Percentiles rank a stretch among this genome's conserved stretches.
Conservation (phyloP, 37 sponge, comb jelly and placozoan genomes). For the Theonella swinhoei region DNA sequence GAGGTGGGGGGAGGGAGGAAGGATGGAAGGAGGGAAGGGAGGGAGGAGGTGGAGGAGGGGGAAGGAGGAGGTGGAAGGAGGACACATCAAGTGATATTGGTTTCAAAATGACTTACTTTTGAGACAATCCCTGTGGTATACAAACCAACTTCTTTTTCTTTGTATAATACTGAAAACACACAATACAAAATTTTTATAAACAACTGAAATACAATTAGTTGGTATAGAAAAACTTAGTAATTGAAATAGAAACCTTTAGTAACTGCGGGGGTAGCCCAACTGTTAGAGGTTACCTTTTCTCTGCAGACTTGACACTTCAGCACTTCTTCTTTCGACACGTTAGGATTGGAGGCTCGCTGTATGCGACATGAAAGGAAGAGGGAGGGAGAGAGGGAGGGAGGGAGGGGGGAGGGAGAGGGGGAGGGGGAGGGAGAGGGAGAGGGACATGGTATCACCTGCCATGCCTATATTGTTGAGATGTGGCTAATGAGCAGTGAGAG, state of each 20-base stretch:
- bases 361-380: neutral
- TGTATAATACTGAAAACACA: neutral
- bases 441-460: neutral
- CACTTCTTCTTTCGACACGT: constrained; percentile 39
- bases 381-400: constrained; percentile 1
- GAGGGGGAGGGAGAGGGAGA: neutral
- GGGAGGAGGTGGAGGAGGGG: no score
- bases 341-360: constrained; percentile 37
- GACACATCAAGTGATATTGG: neutral
- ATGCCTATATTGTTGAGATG: neutral
- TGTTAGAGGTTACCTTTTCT: constrained; percentile 49
- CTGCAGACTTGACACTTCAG: constrained; percentile 62
- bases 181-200: no score
- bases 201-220: no score
- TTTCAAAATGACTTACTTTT: neutral
- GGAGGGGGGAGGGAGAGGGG: neutral
- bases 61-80: neutral
- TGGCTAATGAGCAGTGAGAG: no score
- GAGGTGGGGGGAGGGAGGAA: no score
- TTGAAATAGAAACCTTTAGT: neutral
- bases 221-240: neutral
- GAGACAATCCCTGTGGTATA: neutral
- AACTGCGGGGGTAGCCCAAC: no score
- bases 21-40: no score
- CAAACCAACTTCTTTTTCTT: neutral